Conservation (phyloP, 2,113 vertebrate genomes). For the Hystrix cristata region DNA sequence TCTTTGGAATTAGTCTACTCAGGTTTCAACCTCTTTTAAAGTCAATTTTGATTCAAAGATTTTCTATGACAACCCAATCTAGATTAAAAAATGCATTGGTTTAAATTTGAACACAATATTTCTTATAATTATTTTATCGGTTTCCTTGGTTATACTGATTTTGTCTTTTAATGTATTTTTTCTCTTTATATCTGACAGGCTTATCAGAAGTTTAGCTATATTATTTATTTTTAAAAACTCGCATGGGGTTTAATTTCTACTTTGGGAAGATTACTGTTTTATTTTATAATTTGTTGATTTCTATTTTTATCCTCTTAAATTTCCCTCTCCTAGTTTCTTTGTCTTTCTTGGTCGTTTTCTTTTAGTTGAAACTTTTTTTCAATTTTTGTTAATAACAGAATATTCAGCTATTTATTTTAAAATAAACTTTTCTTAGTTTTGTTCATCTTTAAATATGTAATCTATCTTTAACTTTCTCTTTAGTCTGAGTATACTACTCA, state of each 20-base stretch:
- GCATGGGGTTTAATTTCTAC: constrained; percentile 12
- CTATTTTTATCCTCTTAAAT: constrained; percentile 53
- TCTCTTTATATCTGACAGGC: background rate
- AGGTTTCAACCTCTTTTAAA: background rate
- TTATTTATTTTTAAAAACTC: constrained; percentile 14
- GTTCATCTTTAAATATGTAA: background rate
- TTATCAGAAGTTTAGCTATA: background rate
- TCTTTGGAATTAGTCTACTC: background rate
- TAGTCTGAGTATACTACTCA: background rate
- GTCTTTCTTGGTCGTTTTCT: background rate
- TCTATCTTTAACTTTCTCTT: constrained; percentile 41
- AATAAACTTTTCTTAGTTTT: background rate
- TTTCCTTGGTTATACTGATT: constrained; percentile 8
- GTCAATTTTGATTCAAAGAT: background rate
- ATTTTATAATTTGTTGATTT: constrained; percentile 22
- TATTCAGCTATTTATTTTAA: background rate
- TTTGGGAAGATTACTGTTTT: constrained; percentile 16
- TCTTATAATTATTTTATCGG: background rate
- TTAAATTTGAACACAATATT: background rate
- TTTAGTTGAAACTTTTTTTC: constrained; percentile 25
- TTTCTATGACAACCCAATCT: background rate
- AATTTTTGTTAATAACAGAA: background rate
- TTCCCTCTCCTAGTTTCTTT: background rate
- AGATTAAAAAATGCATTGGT: constrained; percentile 24
- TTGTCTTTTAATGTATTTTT: background rate